Percentiles rank a stretch among this genome's conserved stretches.
These are phyloP conservation scores for Sparus aurata DNA, from an alignment of 2,797 vertebrate species.

Conservation along the genomic window DNA sequence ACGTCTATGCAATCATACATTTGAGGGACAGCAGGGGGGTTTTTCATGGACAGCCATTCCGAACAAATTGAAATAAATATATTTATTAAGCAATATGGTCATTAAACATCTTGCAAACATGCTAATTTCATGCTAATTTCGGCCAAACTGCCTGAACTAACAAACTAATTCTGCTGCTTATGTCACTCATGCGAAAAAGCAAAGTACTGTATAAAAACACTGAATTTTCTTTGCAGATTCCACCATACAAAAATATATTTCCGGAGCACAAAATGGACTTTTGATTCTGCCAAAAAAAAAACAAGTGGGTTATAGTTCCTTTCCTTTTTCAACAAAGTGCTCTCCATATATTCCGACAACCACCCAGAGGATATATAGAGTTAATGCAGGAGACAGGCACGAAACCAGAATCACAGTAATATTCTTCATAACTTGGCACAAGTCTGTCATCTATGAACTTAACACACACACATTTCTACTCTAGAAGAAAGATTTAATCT, in stretches of 20 bases:
- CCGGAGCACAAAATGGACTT: background rate
- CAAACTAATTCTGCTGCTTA: too few relatives aligned
- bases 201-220: background rate
- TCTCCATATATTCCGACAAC: conserved; percentile 13
- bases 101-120: conserved; percentile 18
- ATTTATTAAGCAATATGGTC: background rate
- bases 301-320: background rate
- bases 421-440: conserved; percentile 62
- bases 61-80: conserved; percentile 28
- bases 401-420: conserved; percentile 50
- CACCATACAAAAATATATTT: conserved; percentile 34
- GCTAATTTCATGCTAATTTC: background rate
- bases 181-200: too few relatives aligned
- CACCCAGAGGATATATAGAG: background rate
- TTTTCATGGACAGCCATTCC: conserved; percentile 12
- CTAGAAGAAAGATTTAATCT: conserved; percentile 2
- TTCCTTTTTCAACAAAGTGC: conserved; percentile 19
- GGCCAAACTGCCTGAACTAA: background rate
- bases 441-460: conserved; percentile 26
- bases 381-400: conserved; percentile 44
- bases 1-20: conserved; percentile 13
- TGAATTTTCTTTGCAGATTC: conserved; percentile 19
- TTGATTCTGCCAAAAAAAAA: background rate
- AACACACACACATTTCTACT: conserved; percentile 34
- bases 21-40: conserved; percentile 14